Percentiles rank a stretch among this genome's conserved stretches.
Evolutionary conservation across 2,888 invertebrate genomes (phyloP).

Genomic region (Ethmia dodecea): DNA sequence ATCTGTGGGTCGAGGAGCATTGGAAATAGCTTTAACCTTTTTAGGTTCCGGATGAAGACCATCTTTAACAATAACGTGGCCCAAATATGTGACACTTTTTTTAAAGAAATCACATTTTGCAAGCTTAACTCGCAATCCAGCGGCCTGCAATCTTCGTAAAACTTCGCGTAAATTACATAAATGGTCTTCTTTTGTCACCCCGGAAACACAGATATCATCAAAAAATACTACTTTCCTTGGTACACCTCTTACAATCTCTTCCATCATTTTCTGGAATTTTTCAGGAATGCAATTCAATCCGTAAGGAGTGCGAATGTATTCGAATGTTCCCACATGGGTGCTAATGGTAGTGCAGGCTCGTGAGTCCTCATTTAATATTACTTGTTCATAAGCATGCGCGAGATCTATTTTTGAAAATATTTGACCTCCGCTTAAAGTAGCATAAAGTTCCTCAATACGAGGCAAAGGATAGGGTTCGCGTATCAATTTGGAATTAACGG

Average conservation of each 20-base stretch:
- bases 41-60: slow-evolving; percentile 4
- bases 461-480: slow-evolving; percentile 7
- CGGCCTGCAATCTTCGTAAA: neutral
- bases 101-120: slow-evolving; percentile 10
- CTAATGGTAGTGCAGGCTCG: slow-evolving; percentile 5
- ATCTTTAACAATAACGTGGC: slow-evolving; percentile 3
- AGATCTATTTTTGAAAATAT: slow-evolving; percentile 8
- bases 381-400: slow-evolving; percentile 6
- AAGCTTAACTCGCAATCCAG: slow-evolving; percentile 3
- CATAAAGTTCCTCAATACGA: neutral
- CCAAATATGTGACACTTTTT: slow-evolving; percentile 9
- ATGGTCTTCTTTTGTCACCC: neutral
- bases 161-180: slow-evolving; percentile 2
- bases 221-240: slow-evolving; percentile 3
- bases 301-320: slow-evolving; percentile 6
- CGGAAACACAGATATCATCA: slow-evolving; percentile 8
- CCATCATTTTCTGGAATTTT: slow-evolving; percentile 8
- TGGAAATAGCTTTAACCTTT: slow-evolving; percentile 5
- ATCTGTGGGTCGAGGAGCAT: slow-evolving; percentile 2
- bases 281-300: slow-evolving; percentile 4
- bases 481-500: slow-evolving; percentile 1
- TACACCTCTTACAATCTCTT: slow-evolving; percentile 2
- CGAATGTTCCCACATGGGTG: slow-evolving; percentile 6
- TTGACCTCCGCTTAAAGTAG: slow-evolving; percentile 2
- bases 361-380: slow-evolving; percentile 2